Conservation (phyloP, 2,888 invertebrate genomes). For the Euproctis similis region DNA sequence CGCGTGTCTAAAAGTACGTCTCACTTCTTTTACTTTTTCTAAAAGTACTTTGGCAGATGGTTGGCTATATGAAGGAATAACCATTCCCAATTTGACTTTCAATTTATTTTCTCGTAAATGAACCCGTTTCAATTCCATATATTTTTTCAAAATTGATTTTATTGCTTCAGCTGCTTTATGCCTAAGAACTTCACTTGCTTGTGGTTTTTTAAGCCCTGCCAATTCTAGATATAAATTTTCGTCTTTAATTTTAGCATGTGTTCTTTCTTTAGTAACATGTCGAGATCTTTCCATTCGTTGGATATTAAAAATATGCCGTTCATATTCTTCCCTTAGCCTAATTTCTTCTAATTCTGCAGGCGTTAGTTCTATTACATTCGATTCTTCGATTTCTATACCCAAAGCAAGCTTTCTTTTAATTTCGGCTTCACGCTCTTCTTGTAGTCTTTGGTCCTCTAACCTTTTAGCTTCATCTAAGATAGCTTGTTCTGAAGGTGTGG, state of each 20-base stretch:
- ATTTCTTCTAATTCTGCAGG: conserved; percentile 43
- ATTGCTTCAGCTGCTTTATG: conserved; percentile 43
- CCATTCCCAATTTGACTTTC: conserved; percentile 73
- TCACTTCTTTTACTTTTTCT: conserved; percentile 57
- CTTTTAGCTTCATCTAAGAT: conserved; percentile 38
- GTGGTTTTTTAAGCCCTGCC: conserved; percentile 51
- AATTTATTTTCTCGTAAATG: conserved; percentile 51
- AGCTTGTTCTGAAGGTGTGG: conserved; percentile 50
- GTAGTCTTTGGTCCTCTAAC: conserved; percentile 37
- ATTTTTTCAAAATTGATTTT: conserved; percentile 53
- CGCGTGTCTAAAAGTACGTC: conserved; percentile 59
- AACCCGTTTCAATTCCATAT: conserved; percentile 50
- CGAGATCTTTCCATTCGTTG: conserved; percentile 63
- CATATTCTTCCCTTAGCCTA: conserved; percentile 39
- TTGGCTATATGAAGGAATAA: conserved; percentile 64
- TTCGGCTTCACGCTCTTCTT: conserved; percentile 45
- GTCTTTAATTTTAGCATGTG: conserved; percentile 46
- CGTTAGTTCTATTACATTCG: conserved; percentile 29
- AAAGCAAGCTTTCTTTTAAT: conserved; percentile 38
- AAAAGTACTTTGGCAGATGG: conserved; percentile 60
- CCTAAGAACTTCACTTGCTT: conserved; percentile 31
- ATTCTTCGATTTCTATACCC: conserved; percentile 40
- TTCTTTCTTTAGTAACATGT: conserved; percentile 24
- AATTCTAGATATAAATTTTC: conserved; percentile 51
- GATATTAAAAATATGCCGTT: conserved; percentile 40